Evolutionary conservation across 2,888 invertebrate species (phyloP).

Genomic region (Apodemia duryi): DNA sequence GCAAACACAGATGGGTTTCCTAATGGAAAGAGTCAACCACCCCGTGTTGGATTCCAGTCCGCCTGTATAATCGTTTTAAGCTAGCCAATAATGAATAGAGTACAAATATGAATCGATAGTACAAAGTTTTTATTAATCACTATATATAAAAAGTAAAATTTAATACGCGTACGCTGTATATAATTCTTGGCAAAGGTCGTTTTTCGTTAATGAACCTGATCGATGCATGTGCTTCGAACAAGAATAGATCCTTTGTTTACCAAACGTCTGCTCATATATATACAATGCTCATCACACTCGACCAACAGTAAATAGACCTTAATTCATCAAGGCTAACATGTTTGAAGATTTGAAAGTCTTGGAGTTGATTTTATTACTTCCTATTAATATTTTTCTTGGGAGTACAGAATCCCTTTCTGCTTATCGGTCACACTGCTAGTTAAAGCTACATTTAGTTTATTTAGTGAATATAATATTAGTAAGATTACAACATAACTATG

Average conservation of each 20-base stretch:
- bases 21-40: no score
- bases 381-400: neutral
- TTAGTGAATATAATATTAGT: no score
- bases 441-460: no score
- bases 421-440: no score
- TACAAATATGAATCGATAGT: no score
- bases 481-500: no score
- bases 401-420: neutral
- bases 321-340: constrained; percentile 56
- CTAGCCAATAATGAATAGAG: no score
- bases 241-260: constrained; percentile 63
- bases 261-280: constrained; percentile 38
- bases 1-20: no score
- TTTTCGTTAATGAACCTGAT: constrained; percentile 58
- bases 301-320: constrained; percentile 43
- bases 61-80: no score
- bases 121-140: no score
- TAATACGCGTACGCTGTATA: neutral
- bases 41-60: no score
- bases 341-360: constrained; percentile 34
- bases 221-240: constrained; percentile 30
- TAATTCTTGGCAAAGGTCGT: constrained; percentile 33
- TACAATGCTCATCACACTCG: constrained; percentile 45
- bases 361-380: constrained; percentile 25
- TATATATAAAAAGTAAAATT: no score